Percentiles rank a stretch among this genome's conserved stretches.
Evolutionary conservation across 1,140 invertebrate genomes (phyloP).

Genomic region (Palaemon carinicauda): DNA sequence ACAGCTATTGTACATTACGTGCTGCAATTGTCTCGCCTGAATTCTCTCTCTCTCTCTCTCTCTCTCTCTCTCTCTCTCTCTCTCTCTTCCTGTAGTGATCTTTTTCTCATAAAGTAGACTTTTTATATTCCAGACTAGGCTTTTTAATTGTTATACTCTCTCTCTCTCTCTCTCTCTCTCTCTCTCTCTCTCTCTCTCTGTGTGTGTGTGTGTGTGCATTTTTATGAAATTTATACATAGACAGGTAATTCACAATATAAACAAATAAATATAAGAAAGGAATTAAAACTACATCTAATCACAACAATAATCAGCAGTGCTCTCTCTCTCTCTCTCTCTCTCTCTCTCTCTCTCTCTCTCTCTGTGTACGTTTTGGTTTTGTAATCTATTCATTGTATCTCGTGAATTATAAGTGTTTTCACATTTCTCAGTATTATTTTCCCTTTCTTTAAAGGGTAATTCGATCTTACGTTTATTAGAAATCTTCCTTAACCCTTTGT

Average conservation of each 20-base stretch:
- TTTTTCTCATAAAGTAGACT: neutral
- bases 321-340: neutral
- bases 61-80: conserved; percentile 7
- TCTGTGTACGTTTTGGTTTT: neutral
- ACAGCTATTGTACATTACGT: neutral
- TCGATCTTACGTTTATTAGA: too few relatives aligned
- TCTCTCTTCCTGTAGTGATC: neutral
- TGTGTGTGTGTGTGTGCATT: neutral
- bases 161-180: neutral
- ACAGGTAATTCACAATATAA: too few relatives aligned
- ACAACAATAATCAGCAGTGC: too few relatives aligned
- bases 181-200: neutral
- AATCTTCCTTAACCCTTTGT: too few relatives aligned
- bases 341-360: neutral
- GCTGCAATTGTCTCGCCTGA: neutral
- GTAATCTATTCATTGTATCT: neutral
- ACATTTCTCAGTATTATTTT: neutral
- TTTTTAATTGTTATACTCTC: too few relatives aligned
- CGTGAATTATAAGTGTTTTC: too few relatives aligned
- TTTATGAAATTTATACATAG: too few relatives aligned
- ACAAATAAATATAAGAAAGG: too few relatives aligned
- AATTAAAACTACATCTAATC: too few relatives aligned
- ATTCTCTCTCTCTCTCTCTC: neutral
- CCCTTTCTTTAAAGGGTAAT: too few relatives aligned
- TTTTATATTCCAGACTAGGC: neutral